These are phyloP conservation scores for Styela plicata DNA, from an alignment of 23 tunicate species.

Conservation along the genomic window DNA sequence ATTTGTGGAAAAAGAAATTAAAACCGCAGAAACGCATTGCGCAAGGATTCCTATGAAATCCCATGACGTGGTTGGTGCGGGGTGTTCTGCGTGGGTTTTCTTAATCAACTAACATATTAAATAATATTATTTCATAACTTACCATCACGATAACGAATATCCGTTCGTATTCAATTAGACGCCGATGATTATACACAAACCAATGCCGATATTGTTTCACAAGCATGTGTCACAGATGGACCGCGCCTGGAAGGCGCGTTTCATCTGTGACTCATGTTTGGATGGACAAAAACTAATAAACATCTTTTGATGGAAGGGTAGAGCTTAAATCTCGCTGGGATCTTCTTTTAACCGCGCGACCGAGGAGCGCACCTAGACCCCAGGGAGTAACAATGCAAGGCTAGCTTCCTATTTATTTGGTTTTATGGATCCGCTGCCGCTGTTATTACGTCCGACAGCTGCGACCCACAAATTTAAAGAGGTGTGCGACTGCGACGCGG, in stretches of 20 bases:
- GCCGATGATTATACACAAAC: not conserved
- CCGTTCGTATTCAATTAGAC: not conserved
- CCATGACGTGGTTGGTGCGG: no score
- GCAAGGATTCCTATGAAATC: no score
- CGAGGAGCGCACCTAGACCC: not conserved
- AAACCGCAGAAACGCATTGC: no score
- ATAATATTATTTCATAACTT: not conserved
- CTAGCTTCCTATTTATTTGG: not conserved
- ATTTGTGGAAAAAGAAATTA: no score
- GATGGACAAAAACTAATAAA: no score
- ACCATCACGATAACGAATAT: not conserved
- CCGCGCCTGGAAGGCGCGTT: no score
- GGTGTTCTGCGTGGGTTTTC: not conserved
- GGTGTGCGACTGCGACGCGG: not conserved
- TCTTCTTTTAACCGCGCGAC: not conserved
- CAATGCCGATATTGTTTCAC: not conserved
- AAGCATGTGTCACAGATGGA: no score
- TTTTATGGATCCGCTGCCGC: not conserved
- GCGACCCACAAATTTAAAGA: not conserved
- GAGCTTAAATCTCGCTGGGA: not conserved
- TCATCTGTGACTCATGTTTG: no score
- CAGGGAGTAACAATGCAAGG: not conserved
- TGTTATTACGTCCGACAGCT: not conserved
- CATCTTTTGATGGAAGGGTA: no score
- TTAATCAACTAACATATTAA: not conserved